Evolutionary conservation across 2,888 invertebrate species (phyloP).

Genomic region (Pterostichus madidus): DNA sequence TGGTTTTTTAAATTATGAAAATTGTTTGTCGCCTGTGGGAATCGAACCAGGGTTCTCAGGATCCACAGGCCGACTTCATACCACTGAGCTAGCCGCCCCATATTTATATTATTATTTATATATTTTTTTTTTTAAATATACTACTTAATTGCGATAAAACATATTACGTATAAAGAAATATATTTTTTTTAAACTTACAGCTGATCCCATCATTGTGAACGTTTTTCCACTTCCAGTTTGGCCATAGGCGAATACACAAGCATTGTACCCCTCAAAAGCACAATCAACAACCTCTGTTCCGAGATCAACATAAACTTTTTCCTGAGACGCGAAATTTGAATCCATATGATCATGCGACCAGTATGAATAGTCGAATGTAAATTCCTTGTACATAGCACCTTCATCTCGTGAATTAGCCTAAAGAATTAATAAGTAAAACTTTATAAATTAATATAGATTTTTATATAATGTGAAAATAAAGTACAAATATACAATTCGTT

Average conservation of each 20-base stretch:
- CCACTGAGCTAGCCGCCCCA: no score
- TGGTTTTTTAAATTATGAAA: no score
- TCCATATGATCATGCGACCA: constrained; percentile 89
- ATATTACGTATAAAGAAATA: not conserved
- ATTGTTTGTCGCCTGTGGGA: no score
- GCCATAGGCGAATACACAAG: constrained; percentile 94
- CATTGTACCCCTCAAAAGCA: constrained; percentile 92
- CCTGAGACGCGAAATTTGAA: constrained; percentile 88
- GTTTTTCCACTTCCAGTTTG: constrained; percentile 96
- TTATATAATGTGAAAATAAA: no score
- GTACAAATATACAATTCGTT: no score
- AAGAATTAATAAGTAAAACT: constrained; percentile 5
- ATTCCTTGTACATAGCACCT: constrained; percentile 85
- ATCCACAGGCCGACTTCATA: no score
- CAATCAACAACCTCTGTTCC: constrained; percentile 89
- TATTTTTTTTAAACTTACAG: constrained; percentile 77
- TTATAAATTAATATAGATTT: no score
- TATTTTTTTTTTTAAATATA: no score
- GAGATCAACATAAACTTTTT: constrained; percentile 88
- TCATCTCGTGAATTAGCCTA: constrained; percentile 76
- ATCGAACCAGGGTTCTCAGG: no score
- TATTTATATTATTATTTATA: no score
- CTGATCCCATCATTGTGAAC: constrained; percentile 94
- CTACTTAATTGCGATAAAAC: no score
- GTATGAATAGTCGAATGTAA: constrained; percentile 93